Evolutionary conservation across 2,113 vertebrate genomes (phyloP), one percentile per base, ranked within the genome.

Genomic region (Triplophysa dalaica): DNA sequence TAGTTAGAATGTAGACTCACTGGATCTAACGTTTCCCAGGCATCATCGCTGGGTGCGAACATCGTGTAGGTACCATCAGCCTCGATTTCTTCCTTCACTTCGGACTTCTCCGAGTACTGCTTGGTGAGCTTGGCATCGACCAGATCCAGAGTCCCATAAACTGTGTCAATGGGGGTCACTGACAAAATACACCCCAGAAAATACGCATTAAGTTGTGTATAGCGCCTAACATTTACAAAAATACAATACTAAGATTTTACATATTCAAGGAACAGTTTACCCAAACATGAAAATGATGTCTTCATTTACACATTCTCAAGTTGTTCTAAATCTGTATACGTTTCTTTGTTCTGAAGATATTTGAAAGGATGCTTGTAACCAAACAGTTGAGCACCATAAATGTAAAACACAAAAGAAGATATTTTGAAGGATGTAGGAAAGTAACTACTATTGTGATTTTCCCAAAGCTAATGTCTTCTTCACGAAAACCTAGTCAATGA

Each of bases 101-200:
- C 93, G 75, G 96, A 96, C 2, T 92, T 70, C 6, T 97, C 93
- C 1, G 93, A 87, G 21, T 98, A 98, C 0, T 2, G 85, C 85
- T 98, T 94, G 0, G 97, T 97, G 48, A 89, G 87, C 1, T 87
- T 92, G 52, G 96, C 94, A 70, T 94, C 94, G 77, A 98, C 91
- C 9, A 96, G 92, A 29, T 93, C 95, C 87, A 99, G 90, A 0
- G 97, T 98, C 1, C 95, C 95, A 8, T 97, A 99, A 4, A 99
- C 93, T n/a, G 94, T 91, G 87, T 98, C 97, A 80, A 99, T 98
- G 43, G 98, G 96, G 89, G 94, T 87, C 89, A 96, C 98, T 99
- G 75, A 0, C 72, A 54, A 29, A 70, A 19, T 48, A n/a, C 22
- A 78, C 79, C 29, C 29, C 5, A 61, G n/a, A 74, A 19, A 13